phyloP scores from a whole-genome alignment of 2,113 vertebrate genomes.

The Halichoerus grypus region DNA sequence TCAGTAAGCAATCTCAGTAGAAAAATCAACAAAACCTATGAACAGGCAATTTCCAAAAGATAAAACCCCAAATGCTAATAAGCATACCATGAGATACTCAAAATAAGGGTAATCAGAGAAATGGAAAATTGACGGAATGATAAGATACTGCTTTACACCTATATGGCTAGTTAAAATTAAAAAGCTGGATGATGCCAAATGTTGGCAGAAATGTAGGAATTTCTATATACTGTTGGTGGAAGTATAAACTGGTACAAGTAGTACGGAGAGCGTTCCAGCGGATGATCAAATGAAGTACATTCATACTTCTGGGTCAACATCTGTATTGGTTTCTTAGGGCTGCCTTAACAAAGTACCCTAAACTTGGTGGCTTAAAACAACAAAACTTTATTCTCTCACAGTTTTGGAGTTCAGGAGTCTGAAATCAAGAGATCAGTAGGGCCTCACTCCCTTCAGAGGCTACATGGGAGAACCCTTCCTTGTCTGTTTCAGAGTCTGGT shows the following conservation, averaged over 20 bases:
- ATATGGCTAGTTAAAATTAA: neutral
- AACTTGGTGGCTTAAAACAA: neutral
- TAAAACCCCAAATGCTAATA: neutral
- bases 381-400: neutral
- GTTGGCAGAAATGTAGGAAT: neutral
- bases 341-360: neutral
- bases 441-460: neutral
- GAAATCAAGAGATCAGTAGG: neutral
- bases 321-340: neutral
- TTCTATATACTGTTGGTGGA: neutral
- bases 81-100: neutral
- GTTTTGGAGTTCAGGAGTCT: neutral
- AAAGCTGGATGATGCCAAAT: neutral
- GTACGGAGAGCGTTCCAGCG: neutral
- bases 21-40: neutral
- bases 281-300: neutral
- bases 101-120: neutral
- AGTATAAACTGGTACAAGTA: neutral
- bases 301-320: neutral
- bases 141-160: neutral
- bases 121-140: slow-evolving; percentile 28
- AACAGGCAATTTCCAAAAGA: slow-evolving; percentile 25
- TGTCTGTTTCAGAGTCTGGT: neutral
- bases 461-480: neutral
- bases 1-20: neutral